Percentiles rank a stretch among this genome's conserved stretches.
These are phyloP conservation scores for Heloderma charlesbogerti DNA, from an alignment of 2,113 vertebrate genomes.

Conservation along the genomic window DNA sequence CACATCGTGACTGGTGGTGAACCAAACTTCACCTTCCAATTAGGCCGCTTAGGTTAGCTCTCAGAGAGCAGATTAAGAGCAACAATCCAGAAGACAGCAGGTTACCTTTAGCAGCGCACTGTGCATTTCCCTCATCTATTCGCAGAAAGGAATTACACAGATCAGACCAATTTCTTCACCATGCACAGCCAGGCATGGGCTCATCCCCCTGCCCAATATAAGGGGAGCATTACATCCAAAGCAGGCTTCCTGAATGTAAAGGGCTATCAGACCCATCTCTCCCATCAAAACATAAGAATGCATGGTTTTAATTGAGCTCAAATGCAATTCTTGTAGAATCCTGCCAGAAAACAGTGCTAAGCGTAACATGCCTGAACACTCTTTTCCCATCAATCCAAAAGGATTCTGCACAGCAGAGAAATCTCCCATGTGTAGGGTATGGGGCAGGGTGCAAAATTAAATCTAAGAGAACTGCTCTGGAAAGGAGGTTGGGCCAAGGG, in stretches of 20 bases:
- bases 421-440: too few relatives aligned
- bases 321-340: neutral
- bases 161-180: neutral
- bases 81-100: neutral
- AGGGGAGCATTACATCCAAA: neutral
- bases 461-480: neutral
- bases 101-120: neutral
- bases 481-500: neutral
- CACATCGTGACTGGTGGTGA: neutral
- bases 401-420: neutral
- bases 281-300: neutral
- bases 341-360: neutral
- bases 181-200: too few relatives aligned
- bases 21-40: neutral
- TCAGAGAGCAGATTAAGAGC: neutral
- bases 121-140: neutral
- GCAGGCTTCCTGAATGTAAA: neutral
- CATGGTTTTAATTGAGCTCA: neutral
- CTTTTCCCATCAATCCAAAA: neutral
- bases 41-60: neutral
- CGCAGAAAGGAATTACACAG: neutral
- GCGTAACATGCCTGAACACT: neutral
- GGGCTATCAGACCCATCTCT: neutral
- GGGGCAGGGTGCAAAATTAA: too few relatives aligned
- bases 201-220: neutral